Conservation (phyloP, 2,113 vertebrate genomes). For the Nothobranchius furzeri region DNA sequence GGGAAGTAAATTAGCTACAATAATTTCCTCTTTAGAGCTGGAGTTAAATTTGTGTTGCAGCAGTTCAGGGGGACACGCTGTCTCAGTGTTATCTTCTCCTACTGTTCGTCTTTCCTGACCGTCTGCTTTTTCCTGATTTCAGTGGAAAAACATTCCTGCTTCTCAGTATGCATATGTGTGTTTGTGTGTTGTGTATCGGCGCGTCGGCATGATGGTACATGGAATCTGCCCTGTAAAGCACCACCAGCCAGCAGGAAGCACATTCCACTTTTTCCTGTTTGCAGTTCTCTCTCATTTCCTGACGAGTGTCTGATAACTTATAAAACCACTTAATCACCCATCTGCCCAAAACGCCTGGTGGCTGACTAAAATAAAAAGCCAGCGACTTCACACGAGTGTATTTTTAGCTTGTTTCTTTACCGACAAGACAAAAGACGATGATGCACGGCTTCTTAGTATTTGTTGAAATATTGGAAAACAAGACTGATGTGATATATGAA, state of each 20-base stretch:
- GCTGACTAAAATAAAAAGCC: slow-evolving; percentile 53
- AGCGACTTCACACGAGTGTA: slow-evolving; percentile 46
- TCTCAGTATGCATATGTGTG: slow-evolving; percentile 40
- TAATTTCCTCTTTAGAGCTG: background rate
- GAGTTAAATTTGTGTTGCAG: slow-evolving; percentile 16
- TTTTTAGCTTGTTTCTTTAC: slow-evolving; percentile 52
- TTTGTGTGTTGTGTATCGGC: slow-evolving; percentile 33
- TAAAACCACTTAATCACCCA: slow-evolving; percentile 74
- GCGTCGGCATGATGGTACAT: slow-evolving; percentile 69
- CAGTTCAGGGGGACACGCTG: slow-evolving; percentile 25
- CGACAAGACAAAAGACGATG: slow-evolving; percentile 10
- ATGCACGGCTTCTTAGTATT: slow-evolving; percentile 8
- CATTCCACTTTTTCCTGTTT: slow-evolving; percentile 85
- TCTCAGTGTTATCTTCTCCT: slow-evolving; percentile 66
- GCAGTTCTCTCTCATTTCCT: slow-evolving; percentile 79
- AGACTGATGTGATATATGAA: background rate
- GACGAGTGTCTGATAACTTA: slow-evolving; percentile 79
- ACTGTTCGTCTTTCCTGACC: slow-evolving; percentile 69
- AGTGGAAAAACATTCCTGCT: slow-evolving; percentile 71
- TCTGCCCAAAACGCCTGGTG: slow-evolving; percentile 43
- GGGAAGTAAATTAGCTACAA: background rate
- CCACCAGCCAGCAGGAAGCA: slow-evolving; percentile 77
- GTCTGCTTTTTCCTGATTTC: slow-evolving; percentile 70
- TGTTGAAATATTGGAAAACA: slow-evolving; percentile 5
- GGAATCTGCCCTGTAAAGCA: slow-evolving; percentile 72